These are phyloP conservation scores for Sinella curviseta DNA, from an alignment of 1,140 invertebrate genomes.

Conservation along the genomic window DNA sequence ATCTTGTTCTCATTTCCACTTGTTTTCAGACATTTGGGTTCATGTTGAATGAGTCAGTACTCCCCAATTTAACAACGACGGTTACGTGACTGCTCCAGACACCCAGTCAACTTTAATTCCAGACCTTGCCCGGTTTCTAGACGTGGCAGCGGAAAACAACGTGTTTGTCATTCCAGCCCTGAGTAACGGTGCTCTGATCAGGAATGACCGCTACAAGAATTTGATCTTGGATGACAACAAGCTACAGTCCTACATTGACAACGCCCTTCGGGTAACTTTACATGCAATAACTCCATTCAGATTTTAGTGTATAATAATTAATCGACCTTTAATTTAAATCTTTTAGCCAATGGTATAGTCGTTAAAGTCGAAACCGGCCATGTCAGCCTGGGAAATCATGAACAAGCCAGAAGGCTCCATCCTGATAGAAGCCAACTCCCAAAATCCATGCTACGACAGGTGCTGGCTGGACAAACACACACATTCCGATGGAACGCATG, in stretches of 20 bases:
- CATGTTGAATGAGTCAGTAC: conserved; percentile 56
- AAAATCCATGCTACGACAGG: conserved; percentile 55
- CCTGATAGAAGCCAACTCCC: conserved; percentile 45
- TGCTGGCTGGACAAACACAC: conserved; percentile 42
- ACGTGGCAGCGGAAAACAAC: conserved; percentile 50
- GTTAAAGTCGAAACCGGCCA: conserved; percentile 53
- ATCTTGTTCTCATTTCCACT: neutral
- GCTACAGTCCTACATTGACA: conserved; percentile 55
- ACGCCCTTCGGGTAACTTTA: conserved; percentile 53
- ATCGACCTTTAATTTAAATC: conserved; percentile 25
- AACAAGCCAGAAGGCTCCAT: conserved; percentile 57
- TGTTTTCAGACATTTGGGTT: conserved; percentile 55
- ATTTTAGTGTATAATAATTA: too few species aligned
- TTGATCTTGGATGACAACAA: conserved; percentile 55
- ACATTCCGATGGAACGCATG: conserved; percentile 45
- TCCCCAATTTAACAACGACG: conserved; percentile 47
- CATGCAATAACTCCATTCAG: too few species aligned
- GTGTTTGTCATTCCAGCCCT: conserved; percentile 55
- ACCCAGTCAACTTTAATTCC: conserved; percentile 41
- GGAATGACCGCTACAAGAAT: conserved; percentile 52
- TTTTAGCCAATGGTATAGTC: conserved; percentile 51
- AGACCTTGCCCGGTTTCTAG: conserved; percentile 46
- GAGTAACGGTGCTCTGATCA: conserved; percentile 56
- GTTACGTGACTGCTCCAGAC: conserved; percentile 48
- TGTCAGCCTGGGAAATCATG: conserved; percentile 56